Conservation (phyloP, 2,888 invertebrate genomes). For the Teleogryllus oceanicus region DNA sequence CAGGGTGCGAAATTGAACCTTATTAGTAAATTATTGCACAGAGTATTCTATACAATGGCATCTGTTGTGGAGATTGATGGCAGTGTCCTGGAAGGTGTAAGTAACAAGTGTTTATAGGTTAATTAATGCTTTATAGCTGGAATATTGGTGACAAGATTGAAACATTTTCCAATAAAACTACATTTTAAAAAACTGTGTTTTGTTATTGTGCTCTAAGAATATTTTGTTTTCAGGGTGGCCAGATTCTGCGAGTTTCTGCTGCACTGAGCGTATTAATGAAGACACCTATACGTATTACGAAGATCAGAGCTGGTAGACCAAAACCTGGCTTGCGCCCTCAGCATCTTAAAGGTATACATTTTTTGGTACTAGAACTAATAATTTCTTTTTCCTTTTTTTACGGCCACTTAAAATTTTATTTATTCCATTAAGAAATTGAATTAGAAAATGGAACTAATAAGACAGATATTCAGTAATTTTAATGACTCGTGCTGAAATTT, state of each 20-base stretch:
- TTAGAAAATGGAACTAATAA: no score
- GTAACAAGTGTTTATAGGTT: neutral
- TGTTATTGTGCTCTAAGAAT: neutral
- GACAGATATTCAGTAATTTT: no score
- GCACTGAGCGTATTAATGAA: conserved; percentile 72
- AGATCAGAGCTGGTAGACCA: conserved; percentile 75
- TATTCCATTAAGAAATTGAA: neutral
- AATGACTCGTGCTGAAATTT: neutral
- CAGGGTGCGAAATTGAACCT: no score
- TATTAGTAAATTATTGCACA: no score
- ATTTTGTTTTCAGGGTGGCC: conserved; percentile 71
- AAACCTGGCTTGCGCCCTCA: conserved; percentile 81
- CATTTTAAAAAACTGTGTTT: no score
- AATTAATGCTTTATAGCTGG: no score
- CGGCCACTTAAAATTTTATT: neutral
- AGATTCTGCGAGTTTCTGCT: conserved; percentile 78
- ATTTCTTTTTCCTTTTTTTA: no score
- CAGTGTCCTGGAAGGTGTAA: neutral
- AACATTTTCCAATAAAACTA: no score
- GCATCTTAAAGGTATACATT: conserved; percentile 66
- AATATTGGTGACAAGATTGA: no score
- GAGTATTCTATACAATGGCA: neutral
- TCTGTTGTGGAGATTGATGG: neutral
- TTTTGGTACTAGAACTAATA: neutral
- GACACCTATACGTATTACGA: conserved; percentile 67